Evolutionary conservation across 2,888 invertebrate genomes (phyloP).

Genomic region (Elysia crispata): DNA sequence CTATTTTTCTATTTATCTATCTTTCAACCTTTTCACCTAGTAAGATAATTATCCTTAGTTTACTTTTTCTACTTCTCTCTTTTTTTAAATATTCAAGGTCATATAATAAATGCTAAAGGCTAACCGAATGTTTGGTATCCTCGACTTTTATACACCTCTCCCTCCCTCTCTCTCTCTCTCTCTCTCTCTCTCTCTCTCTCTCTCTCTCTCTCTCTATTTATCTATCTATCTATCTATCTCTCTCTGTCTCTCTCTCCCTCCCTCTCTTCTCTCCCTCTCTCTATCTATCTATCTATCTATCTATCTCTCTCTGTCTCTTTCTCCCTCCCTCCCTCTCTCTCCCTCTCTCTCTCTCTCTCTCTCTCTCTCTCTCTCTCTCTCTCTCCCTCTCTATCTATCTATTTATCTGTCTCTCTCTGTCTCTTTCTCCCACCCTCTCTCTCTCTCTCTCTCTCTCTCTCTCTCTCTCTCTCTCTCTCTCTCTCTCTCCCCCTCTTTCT

Average conservation of each 20-base stretch:
- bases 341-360: conserved; percentile 33
- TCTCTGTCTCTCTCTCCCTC: conserved; percentile 1
- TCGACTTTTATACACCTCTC: not conserved
- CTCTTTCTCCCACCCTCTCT: too few species aligned
- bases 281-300: too few species aligned
- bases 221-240: too few species aligned
- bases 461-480: conserved; percentile 1
- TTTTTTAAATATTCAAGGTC: too few species aligned
- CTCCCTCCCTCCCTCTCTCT: conserved; percentile 14
- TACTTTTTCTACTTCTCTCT: too few species aligned
- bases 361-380: not conserved
- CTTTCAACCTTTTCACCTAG: too few species aligned
- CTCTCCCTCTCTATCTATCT: not conserved
- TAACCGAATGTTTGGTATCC: not conserved
- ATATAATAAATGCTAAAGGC: too few species aligned
- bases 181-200: conserved; percentile 4
- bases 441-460: not conserved
- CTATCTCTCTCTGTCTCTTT: conserved; percentile 6
- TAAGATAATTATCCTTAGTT: too few species aligned
- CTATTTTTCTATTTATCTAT: too few species aligned
- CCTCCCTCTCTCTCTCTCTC: not conserved
- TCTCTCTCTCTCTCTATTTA: too few species aligned
- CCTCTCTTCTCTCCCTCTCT: not conserved
- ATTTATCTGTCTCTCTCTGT: not conserved
- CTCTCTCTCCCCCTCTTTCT: not conserved